Conservation (phyloP, 1,140 invertebrate genomes). For the Rhagoletis pomonella region DNA sequence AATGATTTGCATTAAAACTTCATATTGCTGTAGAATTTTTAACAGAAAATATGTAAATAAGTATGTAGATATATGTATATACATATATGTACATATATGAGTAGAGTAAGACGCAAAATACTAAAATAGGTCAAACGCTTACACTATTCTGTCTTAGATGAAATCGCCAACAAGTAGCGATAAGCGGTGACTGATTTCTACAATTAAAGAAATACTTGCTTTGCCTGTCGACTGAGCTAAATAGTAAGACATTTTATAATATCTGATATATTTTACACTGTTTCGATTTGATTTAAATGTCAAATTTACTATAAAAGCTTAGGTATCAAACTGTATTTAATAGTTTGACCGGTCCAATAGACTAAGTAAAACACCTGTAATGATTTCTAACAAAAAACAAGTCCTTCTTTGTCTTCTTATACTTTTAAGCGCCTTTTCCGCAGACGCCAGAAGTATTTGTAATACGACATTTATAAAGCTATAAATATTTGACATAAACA, state of each 20-base stretch:
- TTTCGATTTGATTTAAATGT: neutral
- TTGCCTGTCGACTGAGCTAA: neutral
- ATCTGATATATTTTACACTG: neutral
- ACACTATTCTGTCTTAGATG: neutral
- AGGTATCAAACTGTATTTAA: neutral
- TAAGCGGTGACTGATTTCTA: neutral
- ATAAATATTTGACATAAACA: neutral
- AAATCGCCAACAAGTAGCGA: neutral
- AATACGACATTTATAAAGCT: neutral
- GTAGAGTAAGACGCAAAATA: too few species aligned
- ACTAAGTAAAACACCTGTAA: neutral
- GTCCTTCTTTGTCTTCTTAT: neutral
- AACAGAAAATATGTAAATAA: too few species aligned
- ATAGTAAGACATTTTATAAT: neutral
- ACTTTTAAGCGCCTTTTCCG: neutral
- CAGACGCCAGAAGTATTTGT: neutral
- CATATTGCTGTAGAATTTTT: too few species aligned
- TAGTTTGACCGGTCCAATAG: neutral
- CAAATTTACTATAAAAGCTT: neutral
- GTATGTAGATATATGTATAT: too few species aligned
- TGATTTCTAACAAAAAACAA: neutral
- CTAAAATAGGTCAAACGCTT: too few species aligned
- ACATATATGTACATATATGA: too few species aligned
- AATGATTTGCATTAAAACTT: too few species aligned
- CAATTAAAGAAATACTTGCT: neutral